Evolutionary conservation across 2,113 vertebrate species (phyloP), one percentile per base, ranked within the genome.

Genomic region (Herpetotheres cachinnans): DNA sequence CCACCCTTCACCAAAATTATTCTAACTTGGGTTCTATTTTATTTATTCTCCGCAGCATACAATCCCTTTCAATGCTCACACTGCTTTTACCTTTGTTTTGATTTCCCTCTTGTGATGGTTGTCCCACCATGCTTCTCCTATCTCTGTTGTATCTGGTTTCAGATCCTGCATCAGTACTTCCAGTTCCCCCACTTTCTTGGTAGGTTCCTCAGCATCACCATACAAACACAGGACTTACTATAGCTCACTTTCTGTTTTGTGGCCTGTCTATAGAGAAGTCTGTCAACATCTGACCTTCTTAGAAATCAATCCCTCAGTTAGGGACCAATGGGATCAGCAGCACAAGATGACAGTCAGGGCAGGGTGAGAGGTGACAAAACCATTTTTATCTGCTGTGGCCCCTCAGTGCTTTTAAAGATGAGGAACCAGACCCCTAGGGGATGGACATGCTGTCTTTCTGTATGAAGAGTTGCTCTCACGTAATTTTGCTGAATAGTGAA

Each of bases 401-500:
- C 4, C 50, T 76, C n/a, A 82, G 69, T 73, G 89, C 61, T 85
- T 80, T 77, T 84, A 59, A 82, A 85, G 63, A 89, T 84, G 81
- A 97, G 71, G 86, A 95, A 95, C 77, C 78, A 73, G 49, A 67
- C 77, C 49, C 29, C 32, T 18, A 7, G 24, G 59, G 56, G 22
- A 86, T 3, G 11, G 49, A 66, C 13, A 29, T 4, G 8, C 42
- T 82, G 55, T 92, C 46, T 95, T 94, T 91, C 77, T 78, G n/a
- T 80, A 62, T 13, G 72, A 82, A 90, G 85, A 89, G 50, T 4
- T 58, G 26, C n/a, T 74, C n/a, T 66, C 50, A 66, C 1, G 7
- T 85, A 72, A 95, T 73, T 82, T 95, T 89, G 36, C 40, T 89
- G 84, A 96, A 89, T 6, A 93, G 82, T 65, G 82, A 95, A 69